Evolutionary conservation across 2,888 invertebrate genomes (phyloP).

Genomic region (Nowickia ferox): DNA sequence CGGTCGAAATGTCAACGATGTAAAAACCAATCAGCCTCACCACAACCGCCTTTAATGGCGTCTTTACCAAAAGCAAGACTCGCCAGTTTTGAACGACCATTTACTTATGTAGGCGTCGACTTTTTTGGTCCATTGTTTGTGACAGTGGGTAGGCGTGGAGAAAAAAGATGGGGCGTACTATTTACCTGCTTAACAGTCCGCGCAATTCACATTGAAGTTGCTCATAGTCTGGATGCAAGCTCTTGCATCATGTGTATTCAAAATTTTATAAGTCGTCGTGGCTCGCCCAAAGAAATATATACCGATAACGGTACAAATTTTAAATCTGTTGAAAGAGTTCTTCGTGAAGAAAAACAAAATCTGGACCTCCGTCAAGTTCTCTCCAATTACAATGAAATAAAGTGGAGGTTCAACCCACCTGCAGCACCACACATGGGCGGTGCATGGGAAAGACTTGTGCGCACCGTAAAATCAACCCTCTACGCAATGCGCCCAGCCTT

Average conservation of each 20-base stretch:
- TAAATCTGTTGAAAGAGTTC: not conserved
- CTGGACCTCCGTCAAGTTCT: not conserved
- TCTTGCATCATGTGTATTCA: conserved; percentile 38
- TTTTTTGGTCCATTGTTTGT: no score
- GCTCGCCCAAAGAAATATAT: conserved; percentile 27
- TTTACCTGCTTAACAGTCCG: no score
- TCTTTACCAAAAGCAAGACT: conserved; percentile 65
- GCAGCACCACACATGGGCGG: no score
- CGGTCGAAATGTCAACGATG: conserved; percentile 25
- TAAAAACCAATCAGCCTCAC: not conserved
- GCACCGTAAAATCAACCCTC: not conserved
- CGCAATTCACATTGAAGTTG: no score
- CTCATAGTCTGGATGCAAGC: conserved; percentile 36
- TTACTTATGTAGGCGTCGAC: conserved; percentile 38
- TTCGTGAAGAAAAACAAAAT: not conserved
- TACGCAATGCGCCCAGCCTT: not conserved
- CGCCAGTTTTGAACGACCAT: conserved; percentile 56
- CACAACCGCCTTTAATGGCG: conserved; percentile 65
- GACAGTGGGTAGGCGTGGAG: no score
- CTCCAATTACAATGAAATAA: not conserved
- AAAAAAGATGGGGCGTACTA: no score
- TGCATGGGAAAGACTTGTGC: no score
- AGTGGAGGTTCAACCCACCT: conserved; percentile 3
- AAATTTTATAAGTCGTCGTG: no score
- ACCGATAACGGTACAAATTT: conserved; percentile 29